Base-by-base conservation (phyloP, 2,888 invertebrate species). In the Sphinx pinastri region DNA sequence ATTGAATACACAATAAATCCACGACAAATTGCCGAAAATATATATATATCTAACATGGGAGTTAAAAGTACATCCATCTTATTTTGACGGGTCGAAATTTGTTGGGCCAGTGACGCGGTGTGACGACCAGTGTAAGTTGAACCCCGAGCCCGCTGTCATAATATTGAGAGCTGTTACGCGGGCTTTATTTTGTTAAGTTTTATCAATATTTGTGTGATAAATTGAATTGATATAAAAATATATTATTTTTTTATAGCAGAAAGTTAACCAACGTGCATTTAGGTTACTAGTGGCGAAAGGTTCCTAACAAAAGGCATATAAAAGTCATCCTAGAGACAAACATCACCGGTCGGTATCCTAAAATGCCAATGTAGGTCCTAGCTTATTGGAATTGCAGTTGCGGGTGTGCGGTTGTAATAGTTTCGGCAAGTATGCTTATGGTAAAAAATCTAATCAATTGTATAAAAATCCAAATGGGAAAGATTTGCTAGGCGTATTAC, bases 21-120 rank as follows among this genome's bases (percentile, higher is more conserved):
- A 63, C 68, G 73, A 74, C 73, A 71, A 72, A 63, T 63, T 49
- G 63, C 19, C 19, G 49, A 19, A 25, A 63, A 63, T 45, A 25
- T 2, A 63, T 19, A 19, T 60, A 75, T 75, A 77, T 79, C 77
- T 76, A 78, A 80, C 76, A 73, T 76, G 75, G 77, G 80, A 82
- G 81, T 86, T 82, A 81, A 81, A 82, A 80, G 81, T 78, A 83
- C 87, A 88, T 88, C 85, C 84, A 82, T 88, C 87, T 87, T 85
- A 76, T 77, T 78, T 73, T 84, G 86, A 85, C 87, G 79, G 80
- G 77, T 81, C 81, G 84, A 82, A 84, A 84, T 81, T 87, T 88
- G 84, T 88, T 89, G 86, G 86, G 86, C 81, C 85, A 85, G 87
- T 87, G 63, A 84, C 84, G 87, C 85, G 77, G 80, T 79, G 75